Conservation (phyloP, 2,113 vertebrate genomes). For the Thunnus maccoyii region DNA sequence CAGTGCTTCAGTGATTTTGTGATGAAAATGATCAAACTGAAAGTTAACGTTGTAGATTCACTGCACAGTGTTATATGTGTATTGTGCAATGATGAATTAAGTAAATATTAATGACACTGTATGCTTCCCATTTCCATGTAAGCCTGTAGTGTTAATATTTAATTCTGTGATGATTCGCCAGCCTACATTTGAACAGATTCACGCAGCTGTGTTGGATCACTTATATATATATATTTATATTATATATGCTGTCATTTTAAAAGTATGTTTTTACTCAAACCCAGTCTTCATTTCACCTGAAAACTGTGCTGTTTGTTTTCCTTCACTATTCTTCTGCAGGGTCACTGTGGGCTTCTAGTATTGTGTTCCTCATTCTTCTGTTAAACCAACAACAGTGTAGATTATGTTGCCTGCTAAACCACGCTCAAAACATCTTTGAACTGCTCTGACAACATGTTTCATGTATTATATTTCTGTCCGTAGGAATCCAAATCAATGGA, state of each 20-base stretch:
- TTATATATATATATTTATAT: not conserved
- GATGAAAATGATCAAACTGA: not conserved
- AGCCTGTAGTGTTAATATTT: conserved; percentile 2
- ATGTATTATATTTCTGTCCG: conserved; percentile 57
- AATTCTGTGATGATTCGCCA: conserved; percentile 28
- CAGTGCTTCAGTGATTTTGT: conserved; percentile 6
- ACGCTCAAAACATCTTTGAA: conserved; percentile 1
- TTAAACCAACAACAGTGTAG: not conserved
- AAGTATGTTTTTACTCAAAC: not conserved
- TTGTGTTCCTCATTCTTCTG: conserved; percentile 7
- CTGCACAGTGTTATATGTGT: conserved; percentile 12
- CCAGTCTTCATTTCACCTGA: conserved; percentile 7
- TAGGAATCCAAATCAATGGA: conserved; percentile 97
- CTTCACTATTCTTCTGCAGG: not conserved
- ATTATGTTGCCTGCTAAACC: not conserved
- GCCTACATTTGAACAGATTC: not conserved
- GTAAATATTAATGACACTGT: conserved; percentile 11
- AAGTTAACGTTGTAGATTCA: not conserved
- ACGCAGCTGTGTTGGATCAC: not conserved
- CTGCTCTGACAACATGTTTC: not conserved
- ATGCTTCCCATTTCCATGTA: not conserved
- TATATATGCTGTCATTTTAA: conserved; percentile 7
- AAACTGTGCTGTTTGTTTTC: not conserved
- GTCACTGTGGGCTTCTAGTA: not conserved
- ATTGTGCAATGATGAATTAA: conserved; percentile 18